phyloP scores from a whole-genome alignment of 2,113 vertebrate species.

The Microtus pennsylvanicus region DNA sequence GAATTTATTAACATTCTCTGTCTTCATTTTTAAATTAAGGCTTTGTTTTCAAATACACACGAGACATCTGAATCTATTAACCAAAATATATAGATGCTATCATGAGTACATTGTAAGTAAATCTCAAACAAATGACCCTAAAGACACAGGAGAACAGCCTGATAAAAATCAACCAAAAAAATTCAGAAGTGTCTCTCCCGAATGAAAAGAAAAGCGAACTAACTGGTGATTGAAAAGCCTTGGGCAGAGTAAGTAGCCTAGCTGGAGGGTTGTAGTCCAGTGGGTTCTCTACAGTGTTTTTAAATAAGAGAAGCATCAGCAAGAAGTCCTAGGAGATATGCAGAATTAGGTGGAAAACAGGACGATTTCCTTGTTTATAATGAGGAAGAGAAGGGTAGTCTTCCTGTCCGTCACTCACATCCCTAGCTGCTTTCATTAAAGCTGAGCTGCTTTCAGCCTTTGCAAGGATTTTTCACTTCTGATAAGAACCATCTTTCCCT shows the following conservation, averaged over 20 bases:
- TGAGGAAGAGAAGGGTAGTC: not conserved
- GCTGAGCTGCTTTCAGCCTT: not conserved
- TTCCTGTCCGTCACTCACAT: not conserved
- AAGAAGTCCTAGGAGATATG: not conserved
- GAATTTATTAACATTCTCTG: slow-evolving; percentile 72
- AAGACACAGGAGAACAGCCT: not conserved
- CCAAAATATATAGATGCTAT: not conserved
- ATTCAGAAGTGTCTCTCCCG: no score
- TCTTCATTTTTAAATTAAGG: not conserved
- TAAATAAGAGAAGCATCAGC: not conserved
- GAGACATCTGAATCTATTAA: not conserved
- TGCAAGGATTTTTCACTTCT: not conserved
- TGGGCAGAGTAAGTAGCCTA: no score
- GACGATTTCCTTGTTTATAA: not conserved
- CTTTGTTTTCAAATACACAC: not conserved
- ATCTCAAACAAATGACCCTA: not conserved
- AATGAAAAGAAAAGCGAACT: not conserved
- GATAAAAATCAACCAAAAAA: no score
- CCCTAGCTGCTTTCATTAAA: not conserved
- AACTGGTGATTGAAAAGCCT: no score
- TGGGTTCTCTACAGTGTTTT: not conserved
- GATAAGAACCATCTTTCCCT: not conserved
- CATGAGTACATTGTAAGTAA: not conserved
- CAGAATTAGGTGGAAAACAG: not conserved
- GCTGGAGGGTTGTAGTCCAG: not conserved